Base-by-base conservation (phyloP, 2,797 vertebrate genomes). In the Apodemus agrarius region DNA sequence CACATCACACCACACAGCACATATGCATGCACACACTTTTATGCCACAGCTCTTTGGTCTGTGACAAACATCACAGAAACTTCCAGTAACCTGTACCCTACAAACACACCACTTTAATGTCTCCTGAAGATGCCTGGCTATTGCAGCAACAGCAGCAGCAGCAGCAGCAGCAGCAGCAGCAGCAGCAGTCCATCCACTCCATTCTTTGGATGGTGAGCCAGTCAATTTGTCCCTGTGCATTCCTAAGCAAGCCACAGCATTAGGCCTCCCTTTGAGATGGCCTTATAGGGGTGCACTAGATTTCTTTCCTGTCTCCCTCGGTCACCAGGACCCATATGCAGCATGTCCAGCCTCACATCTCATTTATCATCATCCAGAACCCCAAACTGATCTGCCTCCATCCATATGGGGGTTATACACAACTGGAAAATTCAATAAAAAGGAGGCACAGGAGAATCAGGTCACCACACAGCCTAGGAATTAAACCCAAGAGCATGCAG, bases 51-150 rank as follows among this genome's bases (percentile, higher is more conserved):
- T 97, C 94, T 92, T 76, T 96, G 26, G 59, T 97, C 80, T 79
- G 29, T 96, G 94, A 97, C 0, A 52, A 78, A 72, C 21, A 93
- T 93, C 83, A 95, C 84, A 96, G 96, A 97, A 98, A 93, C 93
- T 87, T 96, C n/a, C 95, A 90, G 37, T 80, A 67, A 83, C 69
- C 79, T 46, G 4, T 93, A 46, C 54, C 83, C 97, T 95, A 54
- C 85, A 97, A 97, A 92, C 54, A 93, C 81, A 89, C 85, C 97
- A 95, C 97, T 97, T 96, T 97, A 97, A 97, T 19, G 81, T 91
- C 87, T 92, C 97, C 79, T 96, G 72, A 59, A 96, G 83, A 81
- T 63, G 95, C 49, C 92, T 74, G 85, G 89, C 59, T 96, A 92
- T 80, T 81, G 94, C n/a, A 43, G 43, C 43, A 43, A 5, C 43